A percentile compares a stretch with the other conserved stretches of the same genome.
phyloP scores from a whole-genome alignment of 2,113 vertebrate genomes.

The Sapajus apella region DNA sequence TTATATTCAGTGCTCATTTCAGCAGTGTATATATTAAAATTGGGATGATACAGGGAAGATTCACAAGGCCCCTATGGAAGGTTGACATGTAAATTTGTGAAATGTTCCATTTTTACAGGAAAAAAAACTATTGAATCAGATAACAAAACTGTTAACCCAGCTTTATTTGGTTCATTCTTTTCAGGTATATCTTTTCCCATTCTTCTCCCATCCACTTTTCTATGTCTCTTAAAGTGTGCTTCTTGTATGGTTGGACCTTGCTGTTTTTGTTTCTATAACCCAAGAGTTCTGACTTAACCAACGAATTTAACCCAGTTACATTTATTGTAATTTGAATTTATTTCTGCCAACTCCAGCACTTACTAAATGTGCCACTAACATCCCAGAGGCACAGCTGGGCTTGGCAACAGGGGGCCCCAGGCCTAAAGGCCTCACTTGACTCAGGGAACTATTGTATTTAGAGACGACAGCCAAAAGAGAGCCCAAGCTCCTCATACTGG shows the following conservation, averaged over 20 bases:
- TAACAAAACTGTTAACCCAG: not conserved
- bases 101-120: too few species aligned
- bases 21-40: too few species aligned
- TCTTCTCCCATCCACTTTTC: not conserved
- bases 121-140: not conserved
- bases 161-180: not conserved
- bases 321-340: slow-evolving; percentile 1
- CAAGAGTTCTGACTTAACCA: not conserved
- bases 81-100: too few species aligned
- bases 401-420: not conserved
- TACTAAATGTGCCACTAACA: not conserved
- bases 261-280: not conserved
- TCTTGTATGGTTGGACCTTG: not conserved
- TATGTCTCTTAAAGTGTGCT: not conserved
- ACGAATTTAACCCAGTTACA: slow-evolving; percentile 29
- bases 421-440: not conserved
- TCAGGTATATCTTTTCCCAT: not conserved
- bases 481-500: not conserved
- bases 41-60: too few species aligned
- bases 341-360: not conserved
- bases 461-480: not conserved
- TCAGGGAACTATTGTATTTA: not conserved
- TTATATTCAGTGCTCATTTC: not conserved
- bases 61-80: too few species aligned
- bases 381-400: not conserved